Base-by-base conservation (phyloP, 1,140 invertebrate genomes). In the Stegodyphus mimosarum region DNA sequence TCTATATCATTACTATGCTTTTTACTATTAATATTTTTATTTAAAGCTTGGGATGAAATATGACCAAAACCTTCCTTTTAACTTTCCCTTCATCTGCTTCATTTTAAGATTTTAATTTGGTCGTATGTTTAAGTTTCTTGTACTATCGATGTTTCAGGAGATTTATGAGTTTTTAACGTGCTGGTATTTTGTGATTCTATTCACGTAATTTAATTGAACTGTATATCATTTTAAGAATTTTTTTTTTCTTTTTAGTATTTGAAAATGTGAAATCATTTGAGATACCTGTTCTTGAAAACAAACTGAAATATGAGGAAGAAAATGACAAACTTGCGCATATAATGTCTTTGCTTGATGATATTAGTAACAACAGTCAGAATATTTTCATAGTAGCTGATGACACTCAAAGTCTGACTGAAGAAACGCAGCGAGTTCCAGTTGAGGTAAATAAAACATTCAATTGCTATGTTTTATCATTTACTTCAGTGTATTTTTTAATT, bases 361-460 rank as follows among this genome's bases (percentile, higher is more conserved):
- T 97, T 75, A 90, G 92, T 66, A 93, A 94, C 80, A 93, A 94
- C 87, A 94, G 93, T 6, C 91, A 93, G 7, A 90, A 92, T 53
- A 93, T 94, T 0, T 90, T 93, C 18, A 90, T 92, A 15, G 93
- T 92, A n/a, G 92, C 93, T 0, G 90, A 90, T 2, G 91, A 92
- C 53, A 94, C 94, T 3, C 92, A 94, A 51, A 90, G 90, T 17
- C 89, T 95, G 2, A 94, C 95, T 87, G 83, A 89, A n/a, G 90
- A 91, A 74, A 84, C 71, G 51, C 18, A 81, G 51, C 18, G 18
- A 6, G 71, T 78, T 49, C 75, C 86, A 71, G n/a, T 87, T 49
- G 33, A 83, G 52, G 86, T 87, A 83, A 53, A 18, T 52, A 74
- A 18, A n/a, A n/a, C n/a, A n/a, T n/a, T n/a, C n/a, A n/a, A n/a